These are phyloP conservation scores for Glandiceps talaboti DNA, from an alignment of 53 echinoderm and acorn worm species.

Conservation along the genomic window DNA sequence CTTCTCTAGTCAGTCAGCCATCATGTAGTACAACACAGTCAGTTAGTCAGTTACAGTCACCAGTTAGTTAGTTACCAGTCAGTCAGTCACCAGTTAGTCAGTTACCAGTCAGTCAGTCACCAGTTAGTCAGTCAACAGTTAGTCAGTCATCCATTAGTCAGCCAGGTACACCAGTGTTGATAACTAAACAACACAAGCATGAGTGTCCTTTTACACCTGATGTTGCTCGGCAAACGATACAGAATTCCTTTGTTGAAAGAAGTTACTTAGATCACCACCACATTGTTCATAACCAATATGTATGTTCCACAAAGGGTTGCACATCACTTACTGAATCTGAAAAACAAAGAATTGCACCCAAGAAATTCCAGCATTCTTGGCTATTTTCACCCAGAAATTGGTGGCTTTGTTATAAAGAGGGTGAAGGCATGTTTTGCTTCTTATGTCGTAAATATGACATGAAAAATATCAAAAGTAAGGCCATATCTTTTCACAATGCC, in stretches of 20 bases:
- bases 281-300: background rate
- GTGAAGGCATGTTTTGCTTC: conserved; percentile 14
- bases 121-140: too few relatives aligned
- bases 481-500: conserved; percentile 5
- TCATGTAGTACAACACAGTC: too few relatives aligned
- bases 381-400: background rate
- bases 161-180: too few relatives aligned
- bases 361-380: background rate
- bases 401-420: conserved; percentile 17
- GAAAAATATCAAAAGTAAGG: conserved; percentile 6
- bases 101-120: too few relatives aligned
- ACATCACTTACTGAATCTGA: background rate
- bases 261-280: background rate
- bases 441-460: conserved; percentile 15
- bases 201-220: background rate
- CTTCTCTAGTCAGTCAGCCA: too few relatives aligned
- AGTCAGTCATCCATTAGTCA: too few relatives aligned
- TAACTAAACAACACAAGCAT: too few relatives aligned
- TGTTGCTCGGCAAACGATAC: background rate
- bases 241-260: too few relatives aligned
- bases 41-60: too few relatives aligned
- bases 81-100: too few relatives aligned
- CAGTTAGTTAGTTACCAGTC: too few relatives aligned
- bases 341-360: background rate
- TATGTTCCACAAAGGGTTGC: background rate